Evolutionary conservation across 1,140 invertebrate genomes (phyloP).

Genomic region (Onthophagus taurus): DNA sequence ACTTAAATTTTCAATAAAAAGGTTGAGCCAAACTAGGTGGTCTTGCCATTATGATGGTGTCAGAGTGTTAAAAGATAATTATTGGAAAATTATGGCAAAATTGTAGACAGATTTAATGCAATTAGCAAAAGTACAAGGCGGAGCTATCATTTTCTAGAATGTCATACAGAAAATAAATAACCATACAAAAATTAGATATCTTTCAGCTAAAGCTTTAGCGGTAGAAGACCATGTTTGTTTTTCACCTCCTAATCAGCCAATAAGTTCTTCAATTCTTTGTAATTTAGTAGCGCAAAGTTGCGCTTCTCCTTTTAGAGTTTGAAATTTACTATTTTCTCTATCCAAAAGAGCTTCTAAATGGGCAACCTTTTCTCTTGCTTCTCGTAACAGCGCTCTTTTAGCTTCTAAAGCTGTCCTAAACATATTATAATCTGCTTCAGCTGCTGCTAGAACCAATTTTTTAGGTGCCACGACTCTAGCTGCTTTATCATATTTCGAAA

Average conservation of each 20-base stretch:
- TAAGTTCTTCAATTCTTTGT: conserved; percentile 85
- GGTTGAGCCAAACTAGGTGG: no score
- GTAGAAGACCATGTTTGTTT: conserved; percentile 72
- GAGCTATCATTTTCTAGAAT: no score
- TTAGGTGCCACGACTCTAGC: conserved; percentile 82
- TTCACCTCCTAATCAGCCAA: conserved; percentile 76
- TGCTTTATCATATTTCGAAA: conserved; percentile 89
- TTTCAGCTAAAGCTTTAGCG: conserved; percentile 63
- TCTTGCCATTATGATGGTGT: no score
- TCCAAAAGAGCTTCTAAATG: conserved; percentile 61
- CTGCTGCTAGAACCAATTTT: conserved; percentile 65
- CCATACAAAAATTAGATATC: conserved; percentile 52
- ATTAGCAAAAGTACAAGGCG: no score
- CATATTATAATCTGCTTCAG: conserved; percentile 49
- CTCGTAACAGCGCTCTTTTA: conserved; percentile 67
- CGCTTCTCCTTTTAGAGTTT: conserved; percentile 70
- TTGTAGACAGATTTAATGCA: no score
- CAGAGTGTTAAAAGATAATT: no score
- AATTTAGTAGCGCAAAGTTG: conserved; percentile 82
- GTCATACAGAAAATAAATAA: no score
- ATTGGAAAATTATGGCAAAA: no score
- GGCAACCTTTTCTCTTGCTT: conserved; percentile 54
- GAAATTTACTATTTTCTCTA: conserved; percentile 43
- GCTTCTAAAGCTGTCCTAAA: conserved; percentile 59
- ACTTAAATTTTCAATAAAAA: no score